phyloP scores from a whole-genome alignment of 2,113 vertebrate species.

The Labeo catla region DNA sequence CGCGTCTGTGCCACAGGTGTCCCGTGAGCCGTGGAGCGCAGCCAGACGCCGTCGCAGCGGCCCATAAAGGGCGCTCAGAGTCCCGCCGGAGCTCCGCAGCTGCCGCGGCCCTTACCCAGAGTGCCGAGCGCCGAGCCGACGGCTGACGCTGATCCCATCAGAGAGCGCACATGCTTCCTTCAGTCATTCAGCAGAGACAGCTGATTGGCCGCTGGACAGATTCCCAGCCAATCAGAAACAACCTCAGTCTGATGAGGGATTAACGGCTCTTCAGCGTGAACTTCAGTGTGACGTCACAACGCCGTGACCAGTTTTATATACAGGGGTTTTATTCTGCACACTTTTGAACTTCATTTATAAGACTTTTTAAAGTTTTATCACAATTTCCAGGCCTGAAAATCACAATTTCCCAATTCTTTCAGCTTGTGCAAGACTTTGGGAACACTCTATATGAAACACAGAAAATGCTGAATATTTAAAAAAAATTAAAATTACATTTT shows the following conservation, averaged over 20 bases:
- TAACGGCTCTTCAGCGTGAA: neutral
- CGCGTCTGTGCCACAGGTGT: neutral
- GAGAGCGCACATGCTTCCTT: neutral
- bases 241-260: no score
- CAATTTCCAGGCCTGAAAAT: no score
- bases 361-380: neutral
- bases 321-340: neutral
- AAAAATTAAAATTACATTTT: neutral
- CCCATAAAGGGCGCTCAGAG: constrained; percentile 53
- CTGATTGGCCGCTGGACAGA: constrained; percentile 10
- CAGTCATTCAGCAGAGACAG: neutral
- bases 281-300: neutral
- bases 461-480: neutral
- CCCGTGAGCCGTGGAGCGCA: no score
- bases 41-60: neutral
- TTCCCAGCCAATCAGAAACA: constrained; percentile 1
- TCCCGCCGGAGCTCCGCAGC: constrained; percentile 46
- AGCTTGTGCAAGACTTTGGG: neutral
- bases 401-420: neutral
- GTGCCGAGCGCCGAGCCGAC: neutral
- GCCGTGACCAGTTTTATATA: neutral
- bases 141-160: constrained; percentile 26
- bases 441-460: neutral
- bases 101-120: neutral
- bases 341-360: neutral